Base-by-base conservation (phyloP, 2,113 vertebrate species). In the Amphiprion ocellaris region DNA sequence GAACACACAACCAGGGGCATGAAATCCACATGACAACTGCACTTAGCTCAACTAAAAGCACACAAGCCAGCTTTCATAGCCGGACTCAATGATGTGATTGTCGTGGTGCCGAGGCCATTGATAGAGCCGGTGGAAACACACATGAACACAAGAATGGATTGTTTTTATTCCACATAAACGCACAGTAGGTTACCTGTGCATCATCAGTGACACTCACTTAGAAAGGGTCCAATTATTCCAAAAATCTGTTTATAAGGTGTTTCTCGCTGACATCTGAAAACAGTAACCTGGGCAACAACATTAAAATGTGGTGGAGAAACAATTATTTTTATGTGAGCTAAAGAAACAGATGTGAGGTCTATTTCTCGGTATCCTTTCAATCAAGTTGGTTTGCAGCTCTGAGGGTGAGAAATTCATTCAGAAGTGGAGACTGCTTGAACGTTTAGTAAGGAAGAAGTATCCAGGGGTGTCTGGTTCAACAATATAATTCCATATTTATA, bases 41-140 rank as follows among this genome's bases (percentile, higher is more conserved):
- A 64, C 61, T 24, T 44, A 44, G 10, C 33, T 37, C 33, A 37
- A 10, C 21, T 49, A 12, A 19, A 56, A 52, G 21, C 0, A 33
- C 72, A 84, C 72, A 85, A 72, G 66, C 21, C 67, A 41, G 72
- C 69, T 66, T 77, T 87, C 46, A 85, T 28, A 70, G 37, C 19
- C 53, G 33, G 52, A 76, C 47, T 91, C 56, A 80, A 82, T 86
- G 81, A 63, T 75, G 54, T 52, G 81, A 77, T 70, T 81, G 73
- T 86, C 69, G 21, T 30, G 65, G 65, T 49, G 70, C 58, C 61
- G 47, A 11, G 46, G 73, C 26, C 44, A 30, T 64, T 52, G 23
- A 54, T 66, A 73, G 74, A 5, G 23, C 74, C 39, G 26, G n/a
- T 65, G 63, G 49, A 63, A 54, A 81, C 77, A 68, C 47, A 26